Evolutionary conservation across 2,113 vertebrate genomes (phyloP), one percentile per base, ranked within the genome.

Genomic region (Megaceryle torquata): DNA sequence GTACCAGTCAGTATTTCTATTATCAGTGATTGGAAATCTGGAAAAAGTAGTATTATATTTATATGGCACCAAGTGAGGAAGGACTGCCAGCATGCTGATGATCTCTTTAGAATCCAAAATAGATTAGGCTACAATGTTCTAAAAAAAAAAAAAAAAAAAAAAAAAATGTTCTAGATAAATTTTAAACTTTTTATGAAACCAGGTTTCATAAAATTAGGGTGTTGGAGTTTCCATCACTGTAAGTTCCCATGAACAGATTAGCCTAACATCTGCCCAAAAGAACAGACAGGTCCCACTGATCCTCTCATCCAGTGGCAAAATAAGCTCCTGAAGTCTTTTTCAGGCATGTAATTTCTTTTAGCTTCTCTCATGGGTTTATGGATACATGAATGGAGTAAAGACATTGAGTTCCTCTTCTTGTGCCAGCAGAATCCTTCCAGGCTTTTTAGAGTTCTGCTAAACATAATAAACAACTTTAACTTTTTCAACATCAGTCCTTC

Each of bases 401-500:
- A 83, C 64, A 57, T 33, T 63, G 39, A 85, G 41, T 43, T 89
- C 37, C 11, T 68, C 22, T 81, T n/a, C 37, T 81, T 11, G 6
- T 91, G 46, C 83, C 88, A 88, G 75, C 37, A 88, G 71, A 94
- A 67, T 86, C 33, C 43, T 95, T 86, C 33, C 37, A 84, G 61
- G 31, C 22, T 91, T 91, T 84, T 50, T 31, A 84, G 43, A 86
- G 35, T 91, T 88, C 60, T 82, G 39, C 65, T 82, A 80, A 91
- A 93, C 63, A 51, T 54, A 90, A 91, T 90, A 93, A 96, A 87
- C 83, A 92, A 69, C 79, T 94, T 84, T 9, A 74, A 82, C 70
- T 96, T 97, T 77, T 76, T 82, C 53, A 82, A 41, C 78, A 83
- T 96, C 79, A 59, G 92, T 95, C 95, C 93, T 97, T 93, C 68